Evolutionary conservation across 1,140 invertebrate genomes (phyloP), one percentile per base, ranked within the genome.

Genomic region (Luehdorfia chinensis): DNA sequence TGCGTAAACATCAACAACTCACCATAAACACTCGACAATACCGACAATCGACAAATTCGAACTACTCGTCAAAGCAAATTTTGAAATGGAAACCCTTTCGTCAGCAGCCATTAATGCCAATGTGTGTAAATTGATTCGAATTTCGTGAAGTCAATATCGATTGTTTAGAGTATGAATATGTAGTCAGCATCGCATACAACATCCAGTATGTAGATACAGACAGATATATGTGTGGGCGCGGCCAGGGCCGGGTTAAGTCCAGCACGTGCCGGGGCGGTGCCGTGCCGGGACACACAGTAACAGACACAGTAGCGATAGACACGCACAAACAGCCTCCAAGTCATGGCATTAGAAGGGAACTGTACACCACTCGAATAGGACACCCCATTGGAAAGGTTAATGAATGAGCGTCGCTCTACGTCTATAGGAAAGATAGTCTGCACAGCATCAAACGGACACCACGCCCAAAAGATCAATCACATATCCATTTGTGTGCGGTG

Each of bases 61-160:
- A 64, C 72, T 76, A 77, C 67, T 59, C 52, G 70, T 54, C 50
- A 59, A 67, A 60, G 57, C 64, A 47, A 79, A 79, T 83, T 81
- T 80, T 71, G 61, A 79, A 74, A 50, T 30, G 58, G 78, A 72
- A 84, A 75, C 62, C 64, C 78, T 78, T 83, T 84, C 77, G 49
- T 59, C 71, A 75, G 78, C 83, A 75, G 73, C 79, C 83, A 83
- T 78, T 83, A 79, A 84, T 72, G 83, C 77, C 78, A 81, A 84
- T 75, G 58, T 57, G 12, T 53, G 45, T 60, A 28, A 43, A 64
- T 59, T 56, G 54, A 59, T 59, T 41, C 30, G 44, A 55, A 52
- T 50, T 27, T 48, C 48, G 64, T 74, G 67, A 63, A 74, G 58
- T 74, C 68, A 79, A 80, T 81, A 85, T 84, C 81, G 81, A 85